Conservation (phyloP, 2,113 vertebrate species). For the Equus przewalskii region DNA sequence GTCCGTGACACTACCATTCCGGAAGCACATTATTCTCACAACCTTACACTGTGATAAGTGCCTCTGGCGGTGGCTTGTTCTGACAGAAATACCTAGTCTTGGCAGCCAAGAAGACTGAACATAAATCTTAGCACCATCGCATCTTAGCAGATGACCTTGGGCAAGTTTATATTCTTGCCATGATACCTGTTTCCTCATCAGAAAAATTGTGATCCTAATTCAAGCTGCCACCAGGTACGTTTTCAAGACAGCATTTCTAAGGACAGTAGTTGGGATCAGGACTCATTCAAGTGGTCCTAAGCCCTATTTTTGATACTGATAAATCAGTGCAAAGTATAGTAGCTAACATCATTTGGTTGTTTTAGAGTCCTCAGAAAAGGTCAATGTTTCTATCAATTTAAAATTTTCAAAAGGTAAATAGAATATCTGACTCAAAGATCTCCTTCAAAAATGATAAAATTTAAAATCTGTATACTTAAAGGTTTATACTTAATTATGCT, state of each 20-base stretch:
- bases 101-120: background rate
- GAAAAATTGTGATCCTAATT: background rate
- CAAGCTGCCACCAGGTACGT: background rate
- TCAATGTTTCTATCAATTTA: background rate
- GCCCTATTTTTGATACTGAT: background rate
- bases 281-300: background rate
- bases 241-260: background rate
- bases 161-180: background rate
- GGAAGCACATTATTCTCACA: background rate
- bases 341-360: background rate
- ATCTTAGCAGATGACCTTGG: background rate
- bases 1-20: background rate
- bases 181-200: background rate
- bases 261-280: background rate
- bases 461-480: background rate
- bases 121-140: background rate
- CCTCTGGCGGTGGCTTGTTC: background rate
- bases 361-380: background rate
- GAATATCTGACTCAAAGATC: background rate
- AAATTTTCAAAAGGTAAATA: background rate
- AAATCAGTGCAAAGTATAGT: background rate
- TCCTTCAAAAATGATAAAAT: slow-evolving; percentile 35
- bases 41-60: accelerated
- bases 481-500: background rate
- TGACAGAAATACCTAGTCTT: background rate